Percentiles rank a stretch among this genome's conserved stretches.
These are phyloP conservation scores for Neopipo cinnamomea DNA, from an alignment of 2,113 vertebrate species.

Conservation along the genomic window DNA sequence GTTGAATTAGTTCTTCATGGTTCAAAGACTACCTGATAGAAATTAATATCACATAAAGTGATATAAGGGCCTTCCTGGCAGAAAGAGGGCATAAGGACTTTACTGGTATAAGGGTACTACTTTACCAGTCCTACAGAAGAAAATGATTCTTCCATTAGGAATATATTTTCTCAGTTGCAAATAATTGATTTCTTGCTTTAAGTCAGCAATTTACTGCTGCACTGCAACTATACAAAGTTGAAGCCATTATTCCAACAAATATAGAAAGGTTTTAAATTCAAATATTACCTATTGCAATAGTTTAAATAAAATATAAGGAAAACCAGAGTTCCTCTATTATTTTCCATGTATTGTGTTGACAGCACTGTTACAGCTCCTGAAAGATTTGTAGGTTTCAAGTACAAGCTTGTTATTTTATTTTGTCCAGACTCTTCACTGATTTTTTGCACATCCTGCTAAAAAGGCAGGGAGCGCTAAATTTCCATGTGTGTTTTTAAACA, in stretches of 20 bases:
- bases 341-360: not conserved
- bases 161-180: not conserved
- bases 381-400: not conserved
- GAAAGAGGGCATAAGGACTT: not conserved
- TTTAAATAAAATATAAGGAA: not conserved
- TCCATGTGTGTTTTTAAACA: slow-evolving; percentile 26
- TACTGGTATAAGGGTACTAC: not conserved
- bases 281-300: not conserved
- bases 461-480: slow-evolving; percentile 25
- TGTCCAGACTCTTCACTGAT: not conserved
- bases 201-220: not conserved
- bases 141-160: not conserved
- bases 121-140: not conserved
- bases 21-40: not conserved
- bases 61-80: not conserved
- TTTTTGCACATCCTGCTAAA: not conserved
- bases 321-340: not conserved
- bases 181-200: not conserved
- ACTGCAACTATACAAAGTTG: not conserved
- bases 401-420: not conserved
- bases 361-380: not conserved
- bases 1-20: not conserved
- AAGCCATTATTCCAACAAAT: not conserved
- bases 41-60: not conserved
- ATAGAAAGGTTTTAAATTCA: not conserved